Percentiles rank a stretch among this genome's conserved stretches.
phyloP scores from a whole-genome alignment of 2,888 invertebrate species.

The Caenorhabditis drosophilae region DNA sequence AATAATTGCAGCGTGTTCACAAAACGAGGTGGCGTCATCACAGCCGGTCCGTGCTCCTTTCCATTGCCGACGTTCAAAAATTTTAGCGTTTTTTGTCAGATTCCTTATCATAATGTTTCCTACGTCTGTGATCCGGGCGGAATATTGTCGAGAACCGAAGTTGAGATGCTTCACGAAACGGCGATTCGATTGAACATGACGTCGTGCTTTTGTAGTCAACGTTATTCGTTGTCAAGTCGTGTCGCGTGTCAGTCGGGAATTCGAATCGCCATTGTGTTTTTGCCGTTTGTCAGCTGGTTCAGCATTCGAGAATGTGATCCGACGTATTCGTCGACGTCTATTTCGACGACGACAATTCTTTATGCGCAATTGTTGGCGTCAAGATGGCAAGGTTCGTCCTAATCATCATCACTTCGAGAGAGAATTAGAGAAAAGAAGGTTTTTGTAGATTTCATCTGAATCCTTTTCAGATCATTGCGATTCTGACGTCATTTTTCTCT shows the following conservation, averaged over 20 bases:
- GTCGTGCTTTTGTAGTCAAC: conserved; percentile 43
- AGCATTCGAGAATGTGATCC: conserved; percentile 35
- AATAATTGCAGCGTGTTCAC: neutral
- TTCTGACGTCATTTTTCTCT: conserved; percentile 46
- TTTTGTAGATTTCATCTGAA: too few relatives aligned
- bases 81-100: conserved; percentile 50
- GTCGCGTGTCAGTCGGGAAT: conserved; percentile 16
- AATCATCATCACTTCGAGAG: neutral
- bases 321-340: conserved; percentile 18
- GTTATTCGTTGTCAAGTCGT: too few relatives aligned
- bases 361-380: conserved; percentile 35
- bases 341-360: conserved; percentile 32
- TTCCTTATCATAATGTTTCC: conserved; percentile 48
- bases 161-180: conserved; percentile 44
- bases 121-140: conserved; percentile 55
- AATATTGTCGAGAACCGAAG: conserved; percentile 47
- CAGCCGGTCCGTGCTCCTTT: conserved; percentile 46
- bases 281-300: conserved; percentile 36
- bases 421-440: too few relatives aligned
- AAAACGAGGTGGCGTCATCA: conserved; percentile 16
- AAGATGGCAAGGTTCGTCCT: conserved; percentile 32
- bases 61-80: conserved; percentile 41
- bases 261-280: conserved; percentile 21
- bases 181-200: conserved; percentile 47
- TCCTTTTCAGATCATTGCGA: conserved; percentile 37